phyloP scores from a whole-genome alignment of 2,797 vertebrate genomes.

The Falco novaeseelandiae region DNA sequence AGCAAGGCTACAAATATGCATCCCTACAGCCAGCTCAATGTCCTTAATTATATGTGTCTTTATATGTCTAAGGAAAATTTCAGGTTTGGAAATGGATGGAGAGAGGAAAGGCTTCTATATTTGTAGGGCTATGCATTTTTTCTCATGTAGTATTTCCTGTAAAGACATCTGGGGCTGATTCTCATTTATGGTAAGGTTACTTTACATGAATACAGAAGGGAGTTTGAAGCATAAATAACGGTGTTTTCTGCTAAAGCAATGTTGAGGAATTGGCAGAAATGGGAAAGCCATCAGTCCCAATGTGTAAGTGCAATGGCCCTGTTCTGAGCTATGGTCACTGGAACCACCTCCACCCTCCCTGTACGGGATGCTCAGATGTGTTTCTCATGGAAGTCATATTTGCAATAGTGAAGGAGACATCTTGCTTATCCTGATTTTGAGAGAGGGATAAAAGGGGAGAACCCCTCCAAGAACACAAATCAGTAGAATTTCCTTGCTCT shows the following conservation, averaged over 20 bases:
- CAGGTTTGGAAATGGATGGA: constrained; percentile 54
- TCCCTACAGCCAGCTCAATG: neutral
- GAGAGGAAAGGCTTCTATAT: constrained; percentile 43
- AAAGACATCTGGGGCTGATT: constrained; percentile 13
- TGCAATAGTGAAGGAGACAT: neutral
- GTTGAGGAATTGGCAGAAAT: neutral
- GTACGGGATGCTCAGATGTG: neutral
- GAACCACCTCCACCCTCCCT: neutral
- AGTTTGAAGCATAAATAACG: neutral
- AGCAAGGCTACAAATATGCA: constrained; percentile 30
- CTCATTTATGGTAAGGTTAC: neutral
- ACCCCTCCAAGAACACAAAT: neutral
- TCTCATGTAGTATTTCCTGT: neutral
- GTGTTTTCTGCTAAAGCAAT: neutral
- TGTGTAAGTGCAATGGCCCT: neutral
- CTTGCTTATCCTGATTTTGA: neutral
- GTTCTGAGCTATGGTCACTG: neutral
- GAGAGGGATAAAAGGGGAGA: neutral
- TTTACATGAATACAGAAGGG: neutral
- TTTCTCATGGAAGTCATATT: neutral
- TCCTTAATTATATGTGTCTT: constrained; percentile 58
- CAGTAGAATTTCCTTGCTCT: neutral
- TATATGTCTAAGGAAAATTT: constrained; percentile 53
- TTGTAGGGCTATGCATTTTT: constrained; percentile 25
- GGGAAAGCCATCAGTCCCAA: neutral